Percentiles rank a stretch among this genome's conserved stretches.
phyloP scores from a whole-genome alignment of 2,888 invertebrate genomes.

The Netelia fuscicornis region DNA sequence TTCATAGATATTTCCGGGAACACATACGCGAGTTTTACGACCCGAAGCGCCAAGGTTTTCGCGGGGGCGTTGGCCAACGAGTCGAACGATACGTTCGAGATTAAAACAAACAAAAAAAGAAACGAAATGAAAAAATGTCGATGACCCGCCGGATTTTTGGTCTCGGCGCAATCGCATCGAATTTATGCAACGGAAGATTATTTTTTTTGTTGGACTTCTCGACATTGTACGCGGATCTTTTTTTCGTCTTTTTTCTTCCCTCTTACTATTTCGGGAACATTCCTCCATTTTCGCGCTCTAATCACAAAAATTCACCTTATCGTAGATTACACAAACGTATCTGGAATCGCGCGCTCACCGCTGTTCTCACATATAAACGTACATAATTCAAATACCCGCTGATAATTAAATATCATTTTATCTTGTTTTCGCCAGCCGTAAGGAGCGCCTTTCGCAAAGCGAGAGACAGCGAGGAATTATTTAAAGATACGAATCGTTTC shows the following conservation, averaged over 20 bases:
- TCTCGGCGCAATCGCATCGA: background rate
- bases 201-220: background rate
- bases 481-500: background rate
- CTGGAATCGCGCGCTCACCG: background rate
- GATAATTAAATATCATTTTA: slow-evolving; percentile 36
- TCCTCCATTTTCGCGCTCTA: background rate
- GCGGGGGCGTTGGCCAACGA: slow-evolving; percentile 35
- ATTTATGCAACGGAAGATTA: background rate
- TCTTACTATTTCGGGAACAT: background rate
- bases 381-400: too few species aligned
- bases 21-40: background rate
- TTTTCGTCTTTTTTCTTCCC: background rate
- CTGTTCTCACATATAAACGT: background rate
- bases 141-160: slow-evolving; percentile 31
- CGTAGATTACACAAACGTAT: background rate
- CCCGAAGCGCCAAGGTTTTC: slow-evolving; percentile 35
- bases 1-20: background rate
- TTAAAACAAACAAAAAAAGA: slow-evolving; percentile 21
- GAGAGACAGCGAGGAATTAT: background rate
- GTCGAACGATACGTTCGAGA: slow-evolving; percentile 9
- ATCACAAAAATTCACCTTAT: background rate
- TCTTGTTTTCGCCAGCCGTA: slow-evolving; percentile 40
- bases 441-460: background rate
- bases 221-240: background rate
- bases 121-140: slow-evolving; percentile 37